Evolutionary conservation across 2,888 invertebrate species (phyloP).

Genomic region (Stenurella melanura): DNA sequence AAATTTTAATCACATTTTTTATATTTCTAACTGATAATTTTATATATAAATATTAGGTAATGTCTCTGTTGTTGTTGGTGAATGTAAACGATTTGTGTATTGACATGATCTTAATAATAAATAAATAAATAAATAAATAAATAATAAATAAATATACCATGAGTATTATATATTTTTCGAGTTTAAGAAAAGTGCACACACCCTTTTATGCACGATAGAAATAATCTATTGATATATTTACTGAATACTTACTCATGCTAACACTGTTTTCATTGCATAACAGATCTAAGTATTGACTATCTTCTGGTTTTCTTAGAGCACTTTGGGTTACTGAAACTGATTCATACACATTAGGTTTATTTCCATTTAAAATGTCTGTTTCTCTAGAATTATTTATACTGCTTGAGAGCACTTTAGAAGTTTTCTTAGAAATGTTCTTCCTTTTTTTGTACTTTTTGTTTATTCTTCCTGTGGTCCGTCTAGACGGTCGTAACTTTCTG

Average conservation of each 20-base stretch:
- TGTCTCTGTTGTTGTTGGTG: too few species aligned
- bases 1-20: too few species aligned
- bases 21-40: too few species aligned
- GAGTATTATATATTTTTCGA: too few species aligned
- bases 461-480: constrained; percentile 22
- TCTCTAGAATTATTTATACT: constrained; percentile 26
- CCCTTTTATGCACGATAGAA: too few species aligned
- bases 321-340: background rate
- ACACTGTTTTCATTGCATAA: background rate
- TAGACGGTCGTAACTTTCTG: constrained; percentile 4
- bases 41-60: too few species aligned
- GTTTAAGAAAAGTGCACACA: too few species aligned
- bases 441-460: constrained; percentile 27
- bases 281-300: constrained; percentile 20
- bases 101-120: too few species aligned
- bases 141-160: too few species aligned
- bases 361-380: constrained; percentile 12
- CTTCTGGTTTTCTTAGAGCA: background rate
- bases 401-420: constrained; percentile 33
- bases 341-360: background rate
- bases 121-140: too few species aligned
- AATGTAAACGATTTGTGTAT: too few species aligned
- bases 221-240: background rate
- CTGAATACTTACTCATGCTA: constrained; percentile 30
- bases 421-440: constrained; percentile 9